Evolutionary conservation across 1,140 invertebrate species (phyloP), one percentile per base, ranked within the genome.

Genomic region (Pygmarrhopalites habei): DNA sequence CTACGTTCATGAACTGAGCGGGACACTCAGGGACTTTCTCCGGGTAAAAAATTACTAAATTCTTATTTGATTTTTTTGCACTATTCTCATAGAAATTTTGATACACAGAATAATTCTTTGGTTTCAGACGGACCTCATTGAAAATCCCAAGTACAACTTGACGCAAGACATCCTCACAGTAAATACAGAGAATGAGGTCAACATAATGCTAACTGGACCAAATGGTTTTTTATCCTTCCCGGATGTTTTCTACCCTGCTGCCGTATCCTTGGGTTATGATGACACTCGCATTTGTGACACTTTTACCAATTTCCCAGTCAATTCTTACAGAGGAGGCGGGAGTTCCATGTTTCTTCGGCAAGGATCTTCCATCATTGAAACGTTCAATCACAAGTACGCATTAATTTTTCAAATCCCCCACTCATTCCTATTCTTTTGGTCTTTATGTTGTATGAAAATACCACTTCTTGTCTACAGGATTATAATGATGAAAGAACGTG

Each of bases 1-100:
- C n/a, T 64, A 59, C 32, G 56, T 46, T 14, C 55, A 64, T 23
- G 47, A 63, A 21, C 21, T 30, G 14, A 25, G 26, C 1, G 43
- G 46, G 4, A 29, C 26, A 4, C 26, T 41, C 10, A 46, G 53
- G 7, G 29, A 35, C 21, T 43, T 47, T 1, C 15, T 23, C 39
- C 17, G 43, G 1, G 53, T 58, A 53, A 47, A 62, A 35, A 35
- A 25, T 15, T 17, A 1, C 25, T 35, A 32, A 35, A 47, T 5
- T n/a, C 19, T 25, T n/a, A 23, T 49, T 23, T 49, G 14, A 12
- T 15, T 15, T 7, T 23, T 49, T 49, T 49, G 21, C 17, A 53
- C 4, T 7, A 53, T 17, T 5, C 7, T 53, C 23, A 28, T 30
- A 53, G 23, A 17, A 53, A 28, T 4, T 19, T 4, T 12, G 7